phyloP scores from a whole-genome alignment of 2,888 invertebrate species.

The Amiota minor region DNA sequence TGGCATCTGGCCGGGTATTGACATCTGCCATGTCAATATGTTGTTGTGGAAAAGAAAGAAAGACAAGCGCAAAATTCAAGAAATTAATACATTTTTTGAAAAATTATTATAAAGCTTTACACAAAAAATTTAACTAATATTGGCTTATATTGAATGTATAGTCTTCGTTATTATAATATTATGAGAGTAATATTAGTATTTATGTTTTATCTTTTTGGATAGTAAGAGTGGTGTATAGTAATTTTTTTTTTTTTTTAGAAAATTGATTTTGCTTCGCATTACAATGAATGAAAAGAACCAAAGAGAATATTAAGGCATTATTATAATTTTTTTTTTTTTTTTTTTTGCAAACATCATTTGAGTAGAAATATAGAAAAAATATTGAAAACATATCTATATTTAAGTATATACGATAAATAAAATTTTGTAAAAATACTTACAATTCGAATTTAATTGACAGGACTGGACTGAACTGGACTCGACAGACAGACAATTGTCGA shows the following conservation, averaged over 20 bases:
- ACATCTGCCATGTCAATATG: slow-evolving; percentile 54
- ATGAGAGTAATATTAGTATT: slow-evolving; percentile 34
- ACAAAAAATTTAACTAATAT: slow-evolving; percentile 40
- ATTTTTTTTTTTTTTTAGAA: slow-evolving; percentile 9
- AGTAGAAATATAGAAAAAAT: slow-evolving; percentile 25
- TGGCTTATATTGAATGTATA: slow-evolving; percentile 30
- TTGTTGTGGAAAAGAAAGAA: slow-evolving; percentile 45
- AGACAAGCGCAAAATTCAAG: slow-evolving; percentile 11
- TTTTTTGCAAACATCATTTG: slow-evolving; percentile 5
- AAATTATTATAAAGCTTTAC: slow-evolving; percentile 28
- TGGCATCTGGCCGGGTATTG: slow-evolving; percentile 70
- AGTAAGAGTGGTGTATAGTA: slow-evolving; percentile 20
- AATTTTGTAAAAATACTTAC: slow-evolving; percentile 68
- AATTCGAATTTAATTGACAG: slow-evolving; percentile 68
- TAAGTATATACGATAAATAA: slow-evolving; percentile 42
- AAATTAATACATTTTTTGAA: slow-evolving; percentile 20
- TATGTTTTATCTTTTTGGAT: slow-evolving; percentile 19
- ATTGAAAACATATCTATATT: slow-evolving; percentile 12
- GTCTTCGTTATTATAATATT: slow-evolving; percentile 22
- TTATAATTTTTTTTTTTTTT: too few relatives aligned
- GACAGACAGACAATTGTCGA: slow-evolving; percentile 9
- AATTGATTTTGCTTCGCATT: slow-evolving; percentile 65
- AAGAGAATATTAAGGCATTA: slow-evolving; percentile 9
- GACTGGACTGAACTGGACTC: slow-evolving; percentile 37
- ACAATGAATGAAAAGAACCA: slow-evolving; percentile 46